These are phyloP conservation scores for Nymphalis urticae DNA, from an alignment of 2,888 invertebrate species.

Conservation along the genomic window DNA sequence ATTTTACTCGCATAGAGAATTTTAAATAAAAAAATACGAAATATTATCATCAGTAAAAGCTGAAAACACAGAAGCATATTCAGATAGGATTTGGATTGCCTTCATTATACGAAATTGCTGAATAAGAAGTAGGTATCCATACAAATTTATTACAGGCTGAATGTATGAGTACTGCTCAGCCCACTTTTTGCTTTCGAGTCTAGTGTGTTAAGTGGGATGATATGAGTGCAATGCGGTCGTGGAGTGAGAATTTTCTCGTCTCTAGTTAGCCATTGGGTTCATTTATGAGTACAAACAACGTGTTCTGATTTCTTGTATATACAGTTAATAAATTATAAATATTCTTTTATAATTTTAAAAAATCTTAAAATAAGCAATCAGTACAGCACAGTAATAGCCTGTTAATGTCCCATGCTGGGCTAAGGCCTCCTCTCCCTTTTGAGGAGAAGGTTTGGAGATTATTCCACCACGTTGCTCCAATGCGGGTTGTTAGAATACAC, in stretches of 20 bases:
- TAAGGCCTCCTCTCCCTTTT: too few species aligned
- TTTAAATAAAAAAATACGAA: neutral
- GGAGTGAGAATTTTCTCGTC: conserved; percentile 21
- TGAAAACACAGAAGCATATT: neutral
- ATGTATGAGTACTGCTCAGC: conserved; percentile 18
- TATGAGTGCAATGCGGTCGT: conserved; percentile 9
- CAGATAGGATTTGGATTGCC: neutral
- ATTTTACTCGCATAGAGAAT: too few species aligned
- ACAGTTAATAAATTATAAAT: too few species aligned
- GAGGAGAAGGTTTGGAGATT: too few species aligned
- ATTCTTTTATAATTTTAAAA: too few species aligned
- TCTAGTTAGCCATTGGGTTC: conserved; percentile 20
- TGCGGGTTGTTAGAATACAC: too few species aligned
- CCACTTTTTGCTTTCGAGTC: conserved; percentile 29
- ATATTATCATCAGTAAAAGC: neutral
- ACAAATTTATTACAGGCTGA: conserved; percentile 14
- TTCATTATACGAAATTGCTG: neutral
- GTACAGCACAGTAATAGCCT: too few species aligned
- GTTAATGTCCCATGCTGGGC: too few species aligned
- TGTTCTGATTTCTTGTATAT: neutral
- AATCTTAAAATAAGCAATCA: too few species aligned
- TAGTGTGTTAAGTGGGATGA: conserved; percentile 28
- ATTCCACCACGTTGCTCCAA: too few species aligned
- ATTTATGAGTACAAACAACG: neutral
- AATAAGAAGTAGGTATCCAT: conserved; percentile 14